phyloP scores from a whole-genome alignment of 2,888 invertebrate genomes.

The Criorhina ranunculi region DNA sequence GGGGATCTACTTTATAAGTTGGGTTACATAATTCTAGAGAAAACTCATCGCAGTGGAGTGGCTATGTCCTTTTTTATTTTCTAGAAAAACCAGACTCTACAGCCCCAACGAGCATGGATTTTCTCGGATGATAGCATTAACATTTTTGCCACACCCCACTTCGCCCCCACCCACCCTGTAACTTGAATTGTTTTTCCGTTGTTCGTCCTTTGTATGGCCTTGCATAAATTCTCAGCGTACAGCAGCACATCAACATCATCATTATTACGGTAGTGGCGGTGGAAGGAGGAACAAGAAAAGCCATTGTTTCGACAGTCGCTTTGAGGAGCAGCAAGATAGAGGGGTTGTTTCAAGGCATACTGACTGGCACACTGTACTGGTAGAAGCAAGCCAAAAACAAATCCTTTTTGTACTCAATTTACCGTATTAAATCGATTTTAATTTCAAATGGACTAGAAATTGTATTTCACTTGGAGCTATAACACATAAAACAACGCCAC shows the following conservation, averaged over 20 bases:
- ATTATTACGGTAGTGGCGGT: slow-evolving; percentile 5
- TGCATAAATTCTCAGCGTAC: slow-evolving; percentile 32
- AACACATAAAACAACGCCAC: slow-evolving; percentile 29
- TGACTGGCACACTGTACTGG: background rate
- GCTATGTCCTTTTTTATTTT: slow-evolving; percentile 31
- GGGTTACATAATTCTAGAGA: slow-evolving; percentile 56
- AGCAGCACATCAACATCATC: slow-evolving; percentile 38
- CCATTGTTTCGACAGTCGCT: slow-evolving; percentile 7
- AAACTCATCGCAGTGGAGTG: slow-evolving; percentile 33
- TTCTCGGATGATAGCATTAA: slow-evolving; percentile 63
- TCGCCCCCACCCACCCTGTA: background rate
- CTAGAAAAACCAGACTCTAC: slow-evolving; percentile 46
- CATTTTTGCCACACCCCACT: slow-evolving; percentile 29
- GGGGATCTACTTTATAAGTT: slow-evolving; percentile 44
- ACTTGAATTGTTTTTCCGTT: slow-evolving; percentile 36
- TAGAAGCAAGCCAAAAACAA: slow-evolving; percentile 53
- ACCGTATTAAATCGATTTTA: slow-evolving; percentile 74
- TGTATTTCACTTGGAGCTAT: slow-evolving; percentile 52
- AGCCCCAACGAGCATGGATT: slow-evolving; percentile 57
- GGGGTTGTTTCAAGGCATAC: too few relatives aligned
- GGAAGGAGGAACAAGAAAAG: background rate
- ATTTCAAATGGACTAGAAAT: slow-evolving; percentile 73
- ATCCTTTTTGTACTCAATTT: slow-evolving; percentile 68
- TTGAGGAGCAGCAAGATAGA: too few relatives aligned
- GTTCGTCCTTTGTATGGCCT: slow-evolving; percentile 30